phyloP scores from a whole-genome alignment of 2,797 vertebrate species.

The Argyrosomus regius region DNA sequence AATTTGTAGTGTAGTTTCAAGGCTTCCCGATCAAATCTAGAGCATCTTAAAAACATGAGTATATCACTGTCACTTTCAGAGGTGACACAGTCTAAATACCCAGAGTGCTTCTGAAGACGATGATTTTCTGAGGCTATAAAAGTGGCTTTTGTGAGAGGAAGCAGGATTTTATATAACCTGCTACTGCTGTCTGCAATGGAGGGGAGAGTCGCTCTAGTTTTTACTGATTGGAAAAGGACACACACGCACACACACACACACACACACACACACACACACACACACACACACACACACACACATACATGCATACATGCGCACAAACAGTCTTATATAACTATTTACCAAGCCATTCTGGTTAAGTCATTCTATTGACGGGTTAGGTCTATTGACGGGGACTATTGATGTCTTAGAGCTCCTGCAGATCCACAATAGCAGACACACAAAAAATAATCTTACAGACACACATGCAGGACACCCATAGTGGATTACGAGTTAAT shows the following conservation, averaged over 20 bases:
- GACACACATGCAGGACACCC: conserved; percentile 37
- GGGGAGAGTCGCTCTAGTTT: conserved; percentile 40
- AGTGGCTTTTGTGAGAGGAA: conserved; percentile 49
- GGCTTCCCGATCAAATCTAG: neutral
- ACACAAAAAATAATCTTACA: conserved; percentile 41
- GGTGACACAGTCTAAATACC: conserved; percentile 1
- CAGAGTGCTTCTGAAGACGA: conserved; percentile 14
- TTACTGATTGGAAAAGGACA: conserved; percentile 16
- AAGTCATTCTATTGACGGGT: conserved; percentile 45
- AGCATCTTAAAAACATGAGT: neutral
- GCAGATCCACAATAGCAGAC: conserved; percentile 30
- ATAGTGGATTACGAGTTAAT: conserved; percentile 60
- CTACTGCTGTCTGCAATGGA: conserved; percentile 22
- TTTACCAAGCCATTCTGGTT: conserved; percentile 43
- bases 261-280: neutral
- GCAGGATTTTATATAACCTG: conserved; percentile 43
- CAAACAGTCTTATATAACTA: conserved; percentile 45
- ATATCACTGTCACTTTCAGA: conserved; percentile 9
- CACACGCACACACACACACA: conserved; percentile 11
- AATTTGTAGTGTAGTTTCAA: neutral
- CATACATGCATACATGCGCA: conserved; percentile 10
- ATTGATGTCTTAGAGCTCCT: conserved; percentile 49
- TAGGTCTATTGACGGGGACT: conserved; percentile 47
- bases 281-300: neutral
- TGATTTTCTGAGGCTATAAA: conserved; percentile 37